Evolutionary conservation across 2,113 vertebrate genomes (phyloP), one percentile per base, ranked within the genome.

Genomic region (Neolamprologus sp.): DNA sequence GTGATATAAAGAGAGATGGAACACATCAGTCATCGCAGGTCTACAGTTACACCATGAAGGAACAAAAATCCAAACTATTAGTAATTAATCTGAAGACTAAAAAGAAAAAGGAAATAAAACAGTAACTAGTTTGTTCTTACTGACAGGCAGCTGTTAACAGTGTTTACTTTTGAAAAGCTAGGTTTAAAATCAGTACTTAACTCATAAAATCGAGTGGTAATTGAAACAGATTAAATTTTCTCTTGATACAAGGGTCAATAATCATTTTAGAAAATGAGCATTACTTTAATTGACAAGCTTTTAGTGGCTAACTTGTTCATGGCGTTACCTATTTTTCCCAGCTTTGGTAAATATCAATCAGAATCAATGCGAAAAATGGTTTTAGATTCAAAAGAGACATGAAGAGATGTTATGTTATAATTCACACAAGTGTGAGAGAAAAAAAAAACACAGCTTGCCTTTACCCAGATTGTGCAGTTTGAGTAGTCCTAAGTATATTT

Each of bases 241-340:
- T 49, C 42, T 49, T 78, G 71, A 78, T 49, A 78, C 71, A 49
- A 11, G 16, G 68, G 40, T 75, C 68, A 75, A 75, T 47, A 28
- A 78, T 31, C 71, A 78, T 78, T 78, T 78, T 49, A 31, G 23
- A 28, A 49, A 78, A 49, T 49, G 10, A 45, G 0, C 16, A 51
- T 78, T 78, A 49, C n/a, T 2, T 78, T 5, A 78, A 51, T 16
- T 51, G 73, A 7, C 10, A 78, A 78, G 73, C 73, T 78, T n/a
- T 78, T 51, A 78, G 42, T 51, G 16, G 10, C 45, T 7, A 19
- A 33, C 73, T 4, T 78, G 26, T 51, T 33, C 0, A 7, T 45
- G 5, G 16, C 16, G 31, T 78, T 13, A n/a, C 26, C 26, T 8
- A 12, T 3, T 51, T 78, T 51, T 9, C 2, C 26, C 1, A 0